phyloP scores from a whole-genome alignment of 2,113 vertebrate genomes.

The Tragelaphus scriptus region DNA sequence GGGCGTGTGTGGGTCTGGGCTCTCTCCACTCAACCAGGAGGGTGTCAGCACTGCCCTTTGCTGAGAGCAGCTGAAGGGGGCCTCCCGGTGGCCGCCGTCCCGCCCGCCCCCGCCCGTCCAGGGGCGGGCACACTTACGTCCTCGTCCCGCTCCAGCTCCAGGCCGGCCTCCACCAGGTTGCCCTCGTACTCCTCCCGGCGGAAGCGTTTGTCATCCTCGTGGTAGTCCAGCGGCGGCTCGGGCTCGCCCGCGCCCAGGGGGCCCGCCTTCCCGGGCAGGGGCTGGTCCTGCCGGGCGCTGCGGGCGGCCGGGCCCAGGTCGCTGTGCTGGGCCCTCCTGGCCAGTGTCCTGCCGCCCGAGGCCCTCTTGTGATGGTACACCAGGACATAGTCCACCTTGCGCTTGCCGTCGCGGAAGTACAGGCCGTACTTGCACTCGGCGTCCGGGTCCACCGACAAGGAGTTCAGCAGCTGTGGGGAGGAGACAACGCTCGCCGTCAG shows the following conservation, averaged over 20 bases:
- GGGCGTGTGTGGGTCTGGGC: fast-evolving
- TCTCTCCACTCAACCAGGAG: fast-evolving
- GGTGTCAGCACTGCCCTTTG: fast-evolving
- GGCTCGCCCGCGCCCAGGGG: constrained; percentile 79
- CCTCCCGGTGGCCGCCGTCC: no score
- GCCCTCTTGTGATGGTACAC: constrained; percentile 91
- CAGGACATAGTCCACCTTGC: constrained; percentile 93
- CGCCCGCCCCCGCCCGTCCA: fast-evolving
- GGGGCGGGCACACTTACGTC: constrained; percentile 77
- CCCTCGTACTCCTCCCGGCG: constrained; percentile 92
- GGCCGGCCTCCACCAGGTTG: constrained; percentile 90
- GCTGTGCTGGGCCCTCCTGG: constrained; percentile 74
- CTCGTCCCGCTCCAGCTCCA: constrained; percentile 94
- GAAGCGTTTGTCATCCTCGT: constrained; percentile 89
- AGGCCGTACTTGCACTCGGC: constrained; percentile 81
- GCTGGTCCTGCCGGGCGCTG: constrained; percentile 75
- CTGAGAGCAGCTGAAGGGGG: neutral
- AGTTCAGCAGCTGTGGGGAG: constrained; percentile 83
- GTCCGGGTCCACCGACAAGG: constrained; percentile 78
- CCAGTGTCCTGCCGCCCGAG: constrained; percentile 41
- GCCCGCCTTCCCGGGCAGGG: constrained; percentile 73
- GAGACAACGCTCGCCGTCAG: neutral
- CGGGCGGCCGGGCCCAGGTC: constrained; percentile 74
- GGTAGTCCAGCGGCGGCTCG: constrained; percentile 80
- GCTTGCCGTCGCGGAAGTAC: constrained; percentile 89